phyloP scores from a whole-genome alignment of 2,888 invertebrate genomes.

The Hybos culiciformis region DNA sequence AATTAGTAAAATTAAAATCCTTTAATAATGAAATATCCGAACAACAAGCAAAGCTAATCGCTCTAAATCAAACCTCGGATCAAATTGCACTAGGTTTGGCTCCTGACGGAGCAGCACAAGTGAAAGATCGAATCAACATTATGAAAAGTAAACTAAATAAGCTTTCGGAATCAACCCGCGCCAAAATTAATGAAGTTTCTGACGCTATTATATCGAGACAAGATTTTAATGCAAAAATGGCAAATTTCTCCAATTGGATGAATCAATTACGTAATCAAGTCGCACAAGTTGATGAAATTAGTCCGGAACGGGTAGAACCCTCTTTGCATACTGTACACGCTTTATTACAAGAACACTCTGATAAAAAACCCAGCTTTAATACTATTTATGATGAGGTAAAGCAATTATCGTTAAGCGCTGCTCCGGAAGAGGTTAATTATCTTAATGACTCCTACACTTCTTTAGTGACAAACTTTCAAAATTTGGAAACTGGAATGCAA shows the following conservation, averaged over 20 bases:
- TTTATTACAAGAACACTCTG: constrained; percentile 70
- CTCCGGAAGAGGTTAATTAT: constrained; percentile 58
- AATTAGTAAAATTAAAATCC: constrained; percentile 61
- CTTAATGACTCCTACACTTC: constrained; percentile 63
- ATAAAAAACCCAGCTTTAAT: constrained; percentile 64
- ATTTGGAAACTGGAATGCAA: constrained; percentile 56
- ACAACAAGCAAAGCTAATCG: constrained; percentile 69
- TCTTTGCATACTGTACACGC: constrained; percentile 66
- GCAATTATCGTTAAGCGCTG: constrained; percentile 51
- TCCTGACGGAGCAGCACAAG: constrained; percentile 56
- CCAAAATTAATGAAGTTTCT: constrained; percentile 64
- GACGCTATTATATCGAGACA: constrained; percentile 70
- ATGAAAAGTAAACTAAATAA: constrained; percentile 61
- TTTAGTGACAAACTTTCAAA: constrained; percentile 63
- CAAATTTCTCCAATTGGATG: constrained; percentile 69
- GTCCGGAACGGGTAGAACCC: constrained; percentile 66
- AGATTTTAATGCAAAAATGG: constrained; percentile 67
- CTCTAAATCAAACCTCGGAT: constrained; percentile 66
- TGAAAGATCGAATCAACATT: constrained; percentile 58
- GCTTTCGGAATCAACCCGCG: constrained; percentile 60
- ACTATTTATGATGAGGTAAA: constrained; percentile 74
- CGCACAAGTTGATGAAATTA: constrained; percentile 66
- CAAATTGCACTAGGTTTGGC: constrained; percentile 62
- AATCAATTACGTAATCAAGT: constrained; percentile 55
- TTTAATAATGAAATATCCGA: constrained; percentile 74